These are phyloP conservation scores for Chironex yamaguchii DNA, from an alignment of 30 jellyfish, hydroid and myxozoan species.

Conservation along the genomic window DNA sequence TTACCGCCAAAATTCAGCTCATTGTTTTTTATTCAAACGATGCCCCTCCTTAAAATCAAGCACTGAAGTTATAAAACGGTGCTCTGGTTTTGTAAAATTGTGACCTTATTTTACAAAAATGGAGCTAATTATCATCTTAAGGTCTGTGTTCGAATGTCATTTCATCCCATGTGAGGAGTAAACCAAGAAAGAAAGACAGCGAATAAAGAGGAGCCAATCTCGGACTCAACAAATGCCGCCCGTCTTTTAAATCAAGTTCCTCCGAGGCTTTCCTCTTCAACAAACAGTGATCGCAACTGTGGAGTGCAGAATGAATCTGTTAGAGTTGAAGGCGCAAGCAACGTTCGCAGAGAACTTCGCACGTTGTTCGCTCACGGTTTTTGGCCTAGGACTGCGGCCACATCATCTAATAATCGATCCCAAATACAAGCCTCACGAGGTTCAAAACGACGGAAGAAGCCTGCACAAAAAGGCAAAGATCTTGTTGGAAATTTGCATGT, in stretches of 20 bases:
- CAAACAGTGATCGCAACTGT: neutral
- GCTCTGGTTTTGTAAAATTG: neutral
- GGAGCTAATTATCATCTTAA: neutral
- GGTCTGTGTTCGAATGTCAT: constrained; percentile 14
- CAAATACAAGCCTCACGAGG: neutral
- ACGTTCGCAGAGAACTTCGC: constrained; percentile 7
- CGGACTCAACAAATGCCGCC: neutral
- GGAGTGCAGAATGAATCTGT: neutral
- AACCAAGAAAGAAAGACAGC: neutral
- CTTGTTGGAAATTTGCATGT: constrained; percentile 1
- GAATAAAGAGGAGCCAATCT: constrained; percentile 1
- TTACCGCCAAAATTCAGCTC: too few species aligned
- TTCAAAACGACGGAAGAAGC: constrained; percentile 7
- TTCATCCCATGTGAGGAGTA: neutral
- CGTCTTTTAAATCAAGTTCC: constrained; percentile 11
- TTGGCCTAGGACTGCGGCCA: too few species aligned
- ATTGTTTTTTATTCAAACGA: constrained; percentile 1
- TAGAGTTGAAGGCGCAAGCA: too few species aligned
- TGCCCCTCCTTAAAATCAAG: constrained; percentile 8
- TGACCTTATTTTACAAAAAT: constrained; percentile 2
- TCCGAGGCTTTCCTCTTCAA: constrained; percentile 3
- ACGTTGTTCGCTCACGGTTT: neutral
- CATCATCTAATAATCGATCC: constrained; percentile 13
- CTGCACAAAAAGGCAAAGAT: constrained; percentile 12
- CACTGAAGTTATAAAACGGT: neutral